These are phyloP conservation scores for Zelostemma sp. DNA, from an alignment of 1,140 invertebrate genomes.

Conservation along the genomic window DNA sequence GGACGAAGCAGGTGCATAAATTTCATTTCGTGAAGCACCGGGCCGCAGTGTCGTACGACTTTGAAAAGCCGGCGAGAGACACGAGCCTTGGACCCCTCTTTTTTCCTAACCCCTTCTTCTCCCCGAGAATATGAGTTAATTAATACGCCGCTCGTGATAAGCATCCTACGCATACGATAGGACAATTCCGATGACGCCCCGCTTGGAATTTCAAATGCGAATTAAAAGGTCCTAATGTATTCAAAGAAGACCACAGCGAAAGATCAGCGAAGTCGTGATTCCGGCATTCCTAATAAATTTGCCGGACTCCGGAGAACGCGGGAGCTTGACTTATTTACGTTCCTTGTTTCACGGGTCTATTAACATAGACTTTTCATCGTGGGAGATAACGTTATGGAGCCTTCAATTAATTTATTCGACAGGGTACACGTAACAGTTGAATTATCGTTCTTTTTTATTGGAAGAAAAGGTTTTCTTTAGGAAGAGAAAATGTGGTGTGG, in stretches of 20 bases:
- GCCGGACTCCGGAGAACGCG: too few relatives aligned
- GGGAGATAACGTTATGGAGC: not conserved
- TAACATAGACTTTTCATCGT: too few relatives aligned
- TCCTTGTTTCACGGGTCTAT: not conserved
- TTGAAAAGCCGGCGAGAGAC: constrained; percentile 25
- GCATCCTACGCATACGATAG: too few relatives aligned
- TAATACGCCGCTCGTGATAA: constrained; percentile 11
- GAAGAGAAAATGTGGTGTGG: too few relatives aligned
- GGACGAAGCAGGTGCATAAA: constrained; percentile 60
- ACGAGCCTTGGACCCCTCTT: constrained; percentile 35
- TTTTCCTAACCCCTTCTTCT: constrained; percentile 34
- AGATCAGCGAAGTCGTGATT: not conserved
- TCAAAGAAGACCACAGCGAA: not conserved
- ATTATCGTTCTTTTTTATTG: too few relatives aligned
- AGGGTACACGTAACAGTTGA: too few relatives aligned
- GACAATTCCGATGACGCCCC: not conserved
- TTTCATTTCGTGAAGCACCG: constrained; percentile 60
- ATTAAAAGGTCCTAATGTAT: not conserved
- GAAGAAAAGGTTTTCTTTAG: too few relatives aligned
- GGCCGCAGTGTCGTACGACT: constrained; percentile 36
- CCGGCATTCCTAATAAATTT: not conserved
- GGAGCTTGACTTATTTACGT: not conserved
- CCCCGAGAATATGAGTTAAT: constrained; percentile 30
- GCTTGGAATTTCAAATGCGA: not conserved
- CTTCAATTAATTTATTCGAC: constrained; percentile 1